Evolutionary conservation across 2,888 invertebrate species (phyloP), one percentile per base, ranked within the genome.

Genomic region (Laothoe populi): DNA sequence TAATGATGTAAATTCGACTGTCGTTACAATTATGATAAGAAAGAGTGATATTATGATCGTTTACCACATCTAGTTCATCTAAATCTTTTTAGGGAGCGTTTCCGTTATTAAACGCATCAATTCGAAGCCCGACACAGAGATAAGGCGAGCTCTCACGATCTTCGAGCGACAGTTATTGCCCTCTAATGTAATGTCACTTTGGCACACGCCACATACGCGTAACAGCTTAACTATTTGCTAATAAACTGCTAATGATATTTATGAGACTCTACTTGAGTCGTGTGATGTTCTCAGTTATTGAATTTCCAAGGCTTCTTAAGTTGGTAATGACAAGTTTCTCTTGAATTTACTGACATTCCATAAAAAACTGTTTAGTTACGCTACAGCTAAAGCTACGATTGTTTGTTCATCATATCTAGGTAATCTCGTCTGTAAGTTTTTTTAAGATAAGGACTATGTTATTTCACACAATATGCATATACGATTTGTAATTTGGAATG

Each of bases 71-170:
- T 63, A 84, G 81, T 65, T n/a, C 35, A 59, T 63, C 19, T 71
- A 69, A 59, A 63, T 80, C 78, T 66, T 66, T 68, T 71, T 71
- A 68, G 73, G 77, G 81, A 84, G 70, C 81, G 82, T 78, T 85
- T 80, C 83, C 86, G 83, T 86, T 87, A 87, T 87, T 86, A 87
- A 87, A 87, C 84, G 82, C 87, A 87, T 87, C 87, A 87, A 85
- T 87, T 86, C 77, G 83, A 81, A 74, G 75, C 78, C 75, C 78
- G 78, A 77, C 82, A 76, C 68, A 72, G 78, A 83, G 86, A 87
- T 87, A 87, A 86, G 83, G 84, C 85, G 82, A 82, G 82, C 84
- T 83, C 84, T 84, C 84, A 84, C 82, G 84, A 83, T 79, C 82
- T 77, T 67, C 67, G 68, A 71, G 71, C 73, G 82, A 84, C 85